These are phyloP conservation scores for Karalla daura DNA, from an alignment of 2,797 vertebrate species.

Conservation along the genomic window DNA sequence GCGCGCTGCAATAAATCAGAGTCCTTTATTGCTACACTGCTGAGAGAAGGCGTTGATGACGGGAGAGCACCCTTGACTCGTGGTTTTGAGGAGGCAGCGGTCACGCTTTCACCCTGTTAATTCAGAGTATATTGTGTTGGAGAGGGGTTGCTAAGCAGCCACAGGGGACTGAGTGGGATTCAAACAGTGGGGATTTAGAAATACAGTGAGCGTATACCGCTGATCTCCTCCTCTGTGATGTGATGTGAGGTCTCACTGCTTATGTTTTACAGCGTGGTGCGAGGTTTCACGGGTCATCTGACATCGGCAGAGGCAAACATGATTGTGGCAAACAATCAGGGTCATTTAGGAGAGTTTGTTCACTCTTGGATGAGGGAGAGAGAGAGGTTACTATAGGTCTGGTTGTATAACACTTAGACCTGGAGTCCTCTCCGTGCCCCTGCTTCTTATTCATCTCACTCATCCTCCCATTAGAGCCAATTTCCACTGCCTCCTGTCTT, in stretches of 20 bases:
- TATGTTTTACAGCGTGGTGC: conserved; percentile 25
- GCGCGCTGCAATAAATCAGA: conserved; percentile 41
- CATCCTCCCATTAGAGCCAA: conserved; percentile 61
- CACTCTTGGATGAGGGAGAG: neutral
- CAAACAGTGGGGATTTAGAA: conserved; percentile 78
- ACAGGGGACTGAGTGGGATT: conserved; percentile 81
- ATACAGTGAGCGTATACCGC: conserved; percentile 49
- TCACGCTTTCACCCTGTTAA: conserved; percentile 81
- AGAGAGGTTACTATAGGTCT: neutral
- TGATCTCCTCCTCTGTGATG: conserved; percentile 58
- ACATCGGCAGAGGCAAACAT: conserved; percentile 1
- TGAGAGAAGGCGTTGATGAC: conserved; percentile 68
- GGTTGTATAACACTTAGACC: neutral
- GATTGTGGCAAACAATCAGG: neutral
- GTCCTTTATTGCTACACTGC: conserved; percentile 50
- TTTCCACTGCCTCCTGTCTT: conserved; percentile 58
- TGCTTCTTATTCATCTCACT: conserved; percentile 66
- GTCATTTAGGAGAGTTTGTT: neutral
- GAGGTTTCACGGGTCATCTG: conserved; percentile 23
- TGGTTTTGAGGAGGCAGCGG: conserved; percentile 80
- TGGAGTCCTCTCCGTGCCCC: conserved; percentile 10
- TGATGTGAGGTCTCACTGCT: conserved; percentile 47
- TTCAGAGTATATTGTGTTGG: conserved; percentile 82
- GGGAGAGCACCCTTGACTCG: conserved; percentile 75
- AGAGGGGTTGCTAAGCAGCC: conserved; percentile 87